Conservation (phyloP, 2,888 invertebrate genomes). For the Cephus sareptanus region DNA sequence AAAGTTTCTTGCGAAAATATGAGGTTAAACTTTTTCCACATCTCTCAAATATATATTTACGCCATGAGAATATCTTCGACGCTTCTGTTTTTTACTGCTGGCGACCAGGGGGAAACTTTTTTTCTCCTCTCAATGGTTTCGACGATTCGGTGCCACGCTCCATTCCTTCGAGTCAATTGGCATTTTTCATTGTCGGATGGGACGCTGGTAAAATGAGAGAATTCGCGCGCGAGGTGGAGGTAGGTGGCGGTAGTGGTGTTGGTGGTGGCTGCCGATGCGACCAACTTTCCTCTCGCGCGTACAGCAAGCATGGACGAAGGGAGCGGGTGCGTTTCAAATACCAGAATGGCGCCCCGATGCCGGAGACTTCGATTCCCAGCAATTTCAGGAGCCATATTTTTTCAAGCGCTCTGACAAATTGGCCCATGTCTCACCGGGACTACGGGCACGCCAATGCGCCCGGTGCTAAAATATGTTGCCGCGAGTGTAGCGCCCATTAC, state of each 20-base stretch:
- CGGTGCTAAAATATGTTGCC: constrained; percentile 11
- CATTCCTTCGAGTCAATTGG: background rate
- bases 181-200: background rate
- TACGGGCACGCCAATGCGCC: constrained; percentile 36
- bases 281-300: background rate
- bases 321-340: background rate
- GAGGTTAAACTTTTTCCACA: background rate
- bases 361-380: background rate
- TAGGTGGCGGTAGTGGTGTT: too few species aligned
- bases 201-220: background rate
- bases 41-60: background rate
- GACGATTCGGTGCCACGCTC: background rate
- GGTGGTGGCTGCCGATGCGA: background rate
- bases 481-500: constrained; percentile 46
- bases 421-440: constrained; percentile 52
- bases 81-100: background rate
- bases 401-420: constrained; percentile 48
- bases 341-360: constrained; percentile 1
- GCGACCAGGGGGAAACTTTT: background rate
- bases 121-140: background rate
- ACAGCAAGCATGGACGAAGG: background rate
- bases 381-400: constrained; percentile 7
- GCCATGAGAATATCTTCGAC: background rate
- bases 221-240: background rate
- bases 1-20: background rate